These are phyloP conservation scores for Romanogobio albipinnatus DNA, from an alignment of 2,113 vertebrate species.

Conservation along the genomic window DNA sequence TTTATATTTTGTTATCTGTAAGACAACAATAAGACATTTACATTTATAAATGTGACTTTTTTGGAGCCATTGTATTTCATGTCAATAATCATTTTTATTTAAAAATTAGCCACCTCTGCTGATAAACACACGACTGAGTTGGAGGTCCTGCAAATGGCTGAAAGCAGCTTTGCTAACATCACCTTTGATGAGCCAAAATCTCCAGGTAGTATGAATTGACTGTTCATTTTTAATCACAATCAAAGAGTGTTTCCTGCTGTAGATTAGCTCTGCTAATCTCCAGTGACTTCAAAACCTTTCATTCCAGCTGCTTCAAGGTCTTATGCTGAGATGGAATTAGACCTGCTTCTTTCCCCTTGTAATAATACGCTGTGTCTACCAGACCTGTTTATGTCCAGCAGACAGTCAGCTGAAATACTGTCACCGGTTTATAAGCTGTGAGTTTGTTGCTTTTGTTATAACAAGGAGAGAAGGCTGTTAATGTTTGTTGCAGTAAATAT, in stretches of 20 bases:
- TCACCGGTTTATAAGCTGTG: constrained; percentile 57
- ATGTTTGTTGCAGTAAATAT: constrained; percentile 4
- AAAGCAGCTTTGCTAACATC: constrained; percentile 1
- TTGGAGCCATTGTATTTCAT: neutral
- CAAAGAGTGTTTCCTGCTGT: neutral
- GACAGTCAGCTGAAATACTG: constrained; percentile 54
- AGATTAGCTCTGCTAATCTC: constrained; percentile 3
- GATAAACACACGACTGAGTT: constrained; percentile 1
- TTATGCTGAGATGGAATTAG: constrained; percentile 69
- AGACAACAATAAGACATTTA: neutral
- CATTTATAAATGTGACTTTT: neutral
- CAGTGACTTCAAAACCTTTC: constrained; percentile 13
- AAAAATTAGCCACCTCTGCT: constrained; percentile 29
- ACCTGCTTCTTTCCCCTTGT: constrained; percentile 59
- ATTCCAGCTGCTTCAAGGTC: constrained; percentile 55
- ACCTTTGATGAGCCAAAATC: constrained; percentile 14
- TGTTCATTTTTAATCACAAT: neutral
- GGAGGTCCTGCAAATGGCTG: constrained; percentile 13
- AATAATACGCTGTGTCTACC: constrained; percentile 20
- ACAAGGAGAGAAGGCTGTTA: neutral
- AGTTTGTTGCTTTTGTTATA: constrained; percentile 49
- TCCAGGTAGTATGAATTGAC: constrained; percentile 35
- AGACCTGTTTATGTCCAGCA: constrained; percentile 34
- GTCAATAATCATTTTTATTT: neutral
- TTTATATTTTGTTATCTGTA: constrained; percentile 11